Base-by-base conservation (phyloP, 2,113 vertebrate genomes). In the Forbesichthys agassizii region DNA sequence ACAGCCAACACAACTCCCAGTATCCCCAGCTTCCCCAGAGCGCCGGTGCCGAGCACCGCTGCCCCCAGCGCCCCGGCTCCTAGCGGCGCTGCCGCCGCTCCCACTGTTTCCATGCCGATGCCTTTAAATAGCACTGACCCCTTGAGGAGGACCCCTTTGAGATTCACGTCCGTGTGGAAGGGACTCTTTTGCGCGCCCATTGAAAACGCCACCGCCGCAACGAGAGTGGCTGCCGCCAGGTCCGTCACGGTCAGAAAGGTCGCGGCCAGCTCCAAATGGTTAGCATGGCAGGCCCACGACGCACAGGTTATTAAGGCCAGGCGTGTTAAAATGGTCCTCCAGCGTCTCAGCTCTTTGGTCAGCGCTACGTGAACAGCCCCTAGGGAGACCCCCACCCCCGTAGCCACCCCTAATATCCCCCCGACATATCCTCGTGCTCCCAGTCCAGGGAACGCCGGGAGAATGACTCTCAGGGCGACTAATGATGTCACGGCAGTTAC, bases 61-160 rank as follows among this genome's bases (percentile, higher is more conserved):
- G 85, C 83, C 69, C 89, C 89, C 3, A 87, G 80, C 11, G 79
- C 82, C 68, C 80, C 82, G 0, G 79, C 80, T 72, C 87, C 88
- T 8, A 90, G 74, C n/a, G 87, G 83, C 6, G 87, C 83, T 55
- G 79, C 83, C 75, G 86, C 89, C 61, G 86, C 82, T 63, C 77
- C 83, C 71, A 90, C 76, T 0, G 87, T 87, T 78, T 89, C 89
- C 84, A 86, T 88, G 86, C 86, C 83, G 1, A 90, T 81, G 9
- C 53, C 83, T 79, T 75, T 77, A 75, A 89, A 82, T 73, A 90
- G 9, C 58, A 68, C 53, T 1, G 70, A 55, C 65, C 87, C 88
- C 0, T 52, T 77, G 78, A 89, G 77, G 11, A 63, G 76, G 56
- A 77, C 83, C 46, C 12, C 55, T 61, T 27, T 73, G n/a, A 90